These are phyloP conservation scores for Telenomus remus DNA, from an alignment of 1,140 invertebrate species.

Conservation along the genomic window DNA sequence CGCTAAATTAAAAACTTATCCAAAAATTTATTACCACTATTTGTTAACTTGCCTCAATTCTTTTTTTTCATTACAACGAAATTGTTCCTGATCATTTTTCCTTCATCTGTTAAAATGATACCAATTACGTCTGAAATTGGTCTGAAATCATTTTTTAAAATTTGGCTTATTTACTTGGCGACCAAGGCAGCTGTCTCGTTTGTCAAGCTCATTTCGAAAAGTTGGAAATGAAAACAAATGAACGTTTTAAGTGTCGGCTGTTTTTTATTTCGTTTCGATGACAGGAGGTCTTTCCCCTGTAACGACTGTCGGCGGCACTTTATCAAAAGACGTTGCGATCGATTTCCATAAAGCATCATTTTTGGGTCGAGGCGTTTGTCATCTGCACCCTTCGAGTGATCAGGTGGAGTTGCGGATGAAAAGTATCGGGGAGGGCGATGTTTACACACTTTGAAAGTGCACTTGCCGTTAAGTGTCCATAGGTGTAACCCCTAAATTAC, in stretches of 20 bases:
- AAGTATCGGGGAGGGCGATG: conserved; percentile 24
- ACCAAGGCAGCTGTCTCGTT: conserved; percentile 28
- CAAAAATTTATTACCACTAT: too few species aligned
- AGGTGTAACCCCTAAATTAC: conserved; percentile 46
- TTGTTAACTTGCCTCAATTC: too few species aligned
- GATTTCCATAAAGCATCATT: conserved; percentile 48
- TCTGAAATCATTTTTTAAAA: not conserved
- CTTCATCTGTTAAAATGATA: too few species aligned
- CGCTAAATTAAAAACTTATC: too few species aligned
- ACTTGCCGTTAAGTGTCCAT: conserved; percentile 40
- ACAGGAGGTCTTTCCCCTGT: conserved; percentile 16
- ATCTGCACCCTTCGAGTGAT: conserved; percentile 43
- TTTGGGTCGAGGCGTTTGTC: conserved; percentile 50
- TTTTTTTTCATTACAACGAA: too few species aligned
- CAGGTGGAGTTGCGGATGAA: conserved; percentile 27
- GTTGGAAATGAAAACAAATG: conserved; percentile 51
- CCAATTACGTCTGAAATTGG: not conserved
- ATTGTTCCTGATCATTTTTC: too few species aligned
- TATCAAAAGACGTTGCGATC: conserved; percentile 38
- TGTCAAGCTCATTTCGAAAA: conserved; percentile 42
- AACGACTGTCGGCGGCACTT: conserved; percentile 4
- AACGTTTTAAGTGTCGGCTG: conserved; percentile 38
- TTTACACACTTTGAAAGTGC: conserved; percentile 42
- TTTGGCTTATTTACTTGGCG: not conserved
- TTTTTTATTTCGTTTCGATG: conserved; percentile 42